Evolutionary conservation across 2,797 vertebrate species (phyloP).

Genomic region (Sternotherus odoratus): DNA sequence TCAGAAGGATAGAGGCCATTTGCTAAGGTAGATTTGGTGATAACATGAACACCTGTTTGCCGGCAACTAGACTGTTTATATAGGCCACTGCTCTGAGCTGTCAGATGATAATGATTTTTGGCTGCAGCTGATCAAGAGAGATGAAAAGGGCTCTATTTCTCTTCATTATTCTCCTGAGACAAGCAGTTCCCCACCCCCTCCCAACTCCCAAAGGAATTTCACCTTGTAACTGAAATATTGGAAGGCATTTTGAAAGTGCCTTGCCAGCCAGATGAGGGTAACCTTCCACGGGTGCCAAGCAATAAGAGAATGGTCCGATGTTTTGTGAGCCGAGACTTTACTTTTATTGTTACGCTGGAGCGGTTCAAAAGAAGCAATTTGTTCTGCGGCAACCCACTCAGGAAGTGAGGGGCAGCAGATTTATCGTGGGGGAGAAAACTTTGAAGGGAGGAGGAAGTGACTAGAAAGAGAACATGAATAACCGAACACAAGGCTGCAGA

Average conservation of each 20-base stretch:
- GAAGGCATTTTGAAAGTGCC: neutral
- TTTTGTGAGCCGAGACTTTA: conserved; percentile 12
- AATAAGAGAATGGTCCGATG: neutral
- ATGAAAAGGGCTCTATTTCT: neutral
- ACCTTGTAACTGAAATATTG: rapidly evolving
- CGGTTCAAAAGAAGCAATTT: conserved; percentile 51
- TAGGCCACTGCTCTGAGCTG: neutral
- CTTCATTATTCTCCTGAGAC: neutral
- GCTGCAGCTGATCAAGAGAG: neutral
- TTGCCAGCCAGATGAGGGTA: neutral
- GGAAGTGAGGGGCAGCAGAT: neutral
- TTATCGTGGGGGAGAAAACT: neutral
- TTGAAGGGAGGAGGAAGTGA: neutral
- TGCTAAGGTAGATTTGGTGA: neutral
- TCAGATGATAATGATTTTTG: neutral
- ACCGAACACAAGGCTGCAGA: conserved; percentile 7
- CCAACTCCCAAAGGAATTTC: neutral
- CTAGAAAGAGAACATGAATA: neutral
- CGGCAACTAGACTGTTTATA: neutral
- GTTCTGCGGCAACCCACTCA: neutral
- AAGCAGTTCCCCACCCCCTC: neutral
- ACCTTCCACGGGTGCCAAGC: neutral
- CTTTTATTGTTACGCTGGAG: neutral
- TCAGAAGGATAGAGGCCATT: neutral
- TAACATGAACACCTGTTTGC: rapidly evolving